These are phyloP conservation scores for Scelioninae gen. 1 DNA, from an alignment of 2,888 invertebrate species.

Conservation along the genomic window DNA sequence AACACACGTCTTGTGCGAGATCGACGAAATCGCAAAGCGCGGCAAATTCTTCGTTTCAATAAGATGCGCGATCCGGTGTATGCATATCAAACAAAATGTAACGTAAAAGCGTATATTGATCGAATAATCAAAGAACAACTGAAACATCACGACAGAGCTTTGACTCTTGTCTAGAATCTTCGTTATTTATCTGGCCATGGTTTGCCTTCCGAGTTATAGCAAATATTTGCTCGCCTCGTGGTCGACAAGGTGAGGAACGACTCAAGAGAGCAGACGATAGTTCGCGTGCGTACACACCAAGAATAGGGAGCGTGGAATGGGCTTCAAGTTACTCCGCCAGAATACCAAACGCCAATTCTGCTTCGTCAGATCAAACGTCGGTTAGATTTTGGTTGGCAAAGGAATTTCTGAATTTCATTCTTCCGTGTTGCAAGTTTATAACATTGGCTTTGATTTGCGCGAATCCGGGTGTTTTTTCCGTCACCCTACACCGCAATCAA, in stretches of 20 bases:
- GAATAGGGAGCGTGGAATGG: constrained; percentile 75
- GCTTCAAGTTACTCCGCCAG: constrained; percentile 75
- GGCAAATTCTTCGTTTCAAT: constrained; percentile 44
- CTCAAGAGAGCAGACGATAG: constrained; percentile 77
- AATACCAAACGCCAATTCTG: constrained; percentile 80
- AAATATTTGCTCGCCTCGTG: constrained; percentile 80
- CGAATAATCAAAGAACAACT: constrained; percentile 71
- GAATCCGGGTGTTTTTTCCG: constrained; percentile 10
- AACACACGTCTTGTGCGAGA: constrained; percentile 9
- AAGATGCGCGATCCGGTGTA: constrained; percentile 45
- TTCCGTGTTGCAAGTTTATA: constrained; percentile 58
- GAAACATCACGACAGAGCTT: constrained; percentile 69
- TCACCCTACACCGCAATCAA: constrained; percentile 35
- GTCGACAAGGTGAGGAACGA: constrained; percentile 76
- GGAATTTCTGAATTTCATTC: constrained; percentile 74
- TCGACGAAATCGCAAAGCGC: constrained; percentile 22
- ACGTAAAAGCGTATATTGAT: constrained; percentile 66
- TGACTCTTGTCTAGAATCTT: constrained; percentile 73
- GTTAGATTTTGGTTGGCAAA: constrained; percentile 75
- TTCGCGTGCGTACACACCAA: constrained; percentile 77
- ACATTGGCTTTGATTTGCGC: constrained; percentile 59
- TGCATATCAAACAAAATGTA: constrained; percentile 62
- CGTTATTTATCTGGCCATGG: constrained; percentile 75
- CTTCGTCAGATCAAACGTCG: constrained; percentile 77
- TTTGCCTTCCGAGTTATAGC: constrained; percentile 77